Base-by-base conservation (phyloP, 2,888 invertebrate genomes). In the Carpatolechia fugitivella region DNA sequence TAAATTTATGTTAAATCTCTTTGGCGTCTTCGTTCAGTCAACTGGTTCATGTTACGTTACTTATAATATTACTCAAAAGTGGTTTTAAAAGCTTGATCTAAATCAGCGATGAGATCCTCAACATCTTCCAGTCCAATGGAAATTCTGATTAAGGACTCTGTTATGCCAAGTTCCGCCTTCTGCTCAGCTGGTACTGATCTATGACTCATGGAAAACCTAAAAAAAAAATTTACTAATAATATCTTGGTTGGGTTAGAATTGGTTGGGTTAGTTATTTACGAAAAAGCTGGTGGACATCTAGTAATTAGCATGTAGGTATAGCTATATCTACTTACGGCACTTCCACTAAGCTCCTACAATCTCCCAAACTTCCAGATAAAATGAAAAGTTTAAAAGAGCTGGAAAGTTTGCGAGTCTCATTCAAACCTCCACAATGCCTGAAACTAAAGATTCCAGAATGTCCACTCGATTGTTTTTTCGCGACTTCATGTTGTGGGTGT, bases 381-480 rank as follows among this genome's bases (percentile, higher is more conserved):
- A 92, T 93, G 80, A 98, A 97, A 18, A 97, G 68, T 86, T 97
- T 95, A 30, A 98, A 84, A 5, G 93, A 80, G 64, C 93, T 92
- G 16, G 98, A 85, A 72, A 99, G 96, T 54, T 91, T 93, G 55
- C 91, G 91, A 0, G 96, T 94, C 65, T 96, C 93, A 55, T 93
- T 87, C 38, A 95, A 71, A 3, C 92, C 94, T 0, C 97, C 98
- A 69, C 94, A 94, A 20, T 98, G 91, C 69, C 95, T 97, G 74
- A 99, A 97, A 13, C 97, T 95, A 68, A 99, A 92, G 88, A 99
- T 96, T 4, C 99, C 99, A 59, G 98, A 97, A 83, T 96, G 96
- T 0, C 98, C 97, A 52, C 93, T 92, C 62, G 94, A 93, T 86
- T 99, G 98, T 70, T 91, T 93, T 67, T 94, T 92, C 7, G 95